Conservation (phyloP, 2,797 vertebrate species). For the Danio tinwini region DNA sequence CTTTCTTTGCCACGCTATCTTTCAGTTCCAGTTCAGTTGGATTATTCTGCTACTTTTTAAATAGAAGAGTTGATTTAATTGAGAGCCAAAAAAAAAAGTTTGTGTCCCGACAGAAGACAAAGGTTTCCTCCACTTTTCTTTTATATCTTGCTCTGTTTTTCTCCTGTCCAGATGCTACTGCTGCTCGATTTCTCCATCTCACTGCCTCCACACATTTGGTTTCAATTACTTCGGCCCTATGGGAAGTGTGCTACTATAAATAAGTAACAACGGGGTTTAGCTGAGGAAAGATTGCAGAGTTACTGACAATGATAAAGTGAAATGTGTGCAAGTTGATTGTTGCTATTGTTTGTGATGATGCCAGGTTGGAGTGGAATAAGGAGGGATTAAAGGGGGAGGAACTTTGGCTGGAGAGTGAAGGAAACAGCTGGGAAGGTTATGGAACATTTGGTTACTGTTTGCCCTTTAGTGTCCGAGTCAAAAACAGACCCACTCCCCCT, state of each 20-base stretch:
- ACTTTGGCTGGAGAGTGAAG: constrained; percentile 42
- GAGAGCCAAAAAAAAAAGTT: constrained; percentile 35
- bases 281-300: constrained; percentile 62
- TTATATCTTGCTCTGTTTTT: constrained; percentile 3
- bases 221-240: constrained; percentile 73
- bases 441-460: constrained; percentile 24
- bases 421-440: constrained; percentile 52
- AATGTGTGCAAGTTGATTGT: constrained; percentile 41
- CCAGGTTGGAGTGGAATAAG: constrained; percentile 17
- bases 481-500: constrained; percentile 11
- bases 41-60: constrained; percentile 36
- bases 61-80: constrained; percentile 28
- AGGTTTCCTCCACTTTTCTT: not conserved
- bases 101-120: constrained; percentile 23
- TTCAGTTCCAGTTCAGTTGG: not conserved
- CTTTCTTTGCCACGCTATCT: not conserved
- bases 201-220: constrained; percentile 75
- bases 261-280: constrained; percentile 68
- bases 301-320: not conserved
- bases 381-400: not conserved
- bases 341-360: constrained; percentile 7
- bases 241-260: constrained; percentile 76
- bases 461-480: constrained; percentile 27
- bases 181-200: constrained; percentile 53
- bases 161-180: constrained; percentile 42